Evolutionary conservation across 2,797 vertebrate species (phyloP), one percentile per base, ranked within the genome.

Genomic region (Tokudaia muenninki): DNA sequence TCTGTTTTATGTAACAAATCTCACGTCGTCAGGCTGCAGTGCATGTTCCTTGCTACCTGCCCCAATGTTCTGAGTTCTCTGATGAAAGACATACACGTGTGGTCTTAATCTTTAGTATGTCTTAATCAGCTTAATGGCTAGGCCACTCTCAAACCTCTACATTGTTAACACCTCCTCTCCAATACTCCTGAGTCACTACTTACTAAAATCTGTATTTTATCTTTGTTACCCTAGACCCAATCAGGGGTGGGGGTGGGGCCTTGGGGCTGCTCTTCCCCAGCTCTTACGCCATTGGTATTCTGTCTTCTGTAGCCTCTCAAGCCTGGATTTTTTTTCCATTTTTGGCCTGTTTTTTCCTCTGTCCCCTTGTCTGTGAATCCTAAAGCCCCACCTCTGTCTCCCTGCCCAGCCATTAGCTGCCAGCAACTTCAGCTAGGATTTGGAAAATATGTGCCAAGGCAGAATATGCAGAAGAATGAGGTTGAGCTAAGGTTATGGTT

Each of bases 381-480:
- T n/a, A 21, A 72, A 72, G 67, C 19, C 17, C 17, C 2, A 8
- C 34, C 67, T 37, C n/a, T 21, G 34, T n/a, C n/a, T 72, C n/a
- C 65, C 67, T 72, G n/a, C 34, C 67, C 67, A 72, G n/a, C 67
- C 67, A 37, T 72, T 72, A 72, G 67, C 31, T 4, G n/a, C 67
- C 67, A 37, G n/a, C 34, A 72, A 37, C 67, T 72, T 72, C 37
- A 67, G 61, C 22, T 80, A 55, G 41, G 81, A 11, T 81, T 81
- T 93, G 77, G 52, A 0, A 92, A 83, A 63, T 87, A 24, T 89
- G 88, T 55, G 82, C 87, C 50, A 82, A 92, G 11, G 31, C 52
- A 61, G 29, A 91, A 77, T 59, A 90, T 44, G 17, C 72, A 92
- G 57, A 52, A 79, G 92, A 91, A 89, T 72, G 95, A 94, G 89